A percentile compares a stretch with the other conserved stretches of the same genome.
Conservation (phyloP, 2,113 vertebrate genomes). For the Dicerorhinus sumatrensis region DNA sequence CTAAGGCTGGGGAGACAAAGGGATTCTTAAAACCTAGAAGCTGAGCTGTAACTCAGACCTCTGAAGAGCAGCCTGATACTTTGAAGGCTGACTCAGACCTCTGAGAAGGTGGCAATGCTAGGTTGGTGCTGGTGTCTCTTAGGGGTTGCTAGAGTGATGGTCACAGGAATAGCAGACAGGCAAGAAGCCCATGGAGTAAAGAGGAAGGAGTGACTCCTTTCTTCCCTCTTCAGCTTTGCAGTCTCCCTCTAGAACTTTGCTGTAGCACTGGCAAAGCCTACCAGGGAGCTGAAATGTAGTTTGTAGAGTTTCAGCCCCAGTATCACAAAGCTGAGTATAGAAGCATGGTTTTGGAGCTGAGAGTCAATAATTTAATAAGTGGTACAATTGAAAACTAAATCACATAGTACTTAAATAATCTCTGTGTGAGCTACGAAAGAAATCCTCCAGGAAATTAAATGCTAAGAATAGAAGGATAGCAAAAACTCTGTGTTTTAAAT, state of each 20-base stretch:
- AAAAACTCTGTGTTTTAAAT: not conserved
- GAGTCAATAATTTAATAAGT: not conserved
- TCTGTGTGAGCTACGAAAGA: not conserved
- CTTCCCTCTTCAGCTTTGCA: not conserved
- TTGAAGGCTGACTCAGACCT: not conserved
- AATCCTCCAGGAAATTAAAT: not conserved
- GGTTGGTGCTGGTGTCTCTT: not conserved
- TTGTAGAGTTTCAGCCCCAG: not conserved
- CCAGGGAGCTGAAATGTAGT: not conserved
- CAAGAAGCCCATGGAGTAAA: not conserved
- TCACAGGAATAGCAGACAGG: not conserved
- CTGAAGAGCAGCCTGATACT: not conserved
- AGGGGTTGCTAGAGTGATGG: not conserved
- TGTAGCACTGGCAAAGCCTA: not conserved
- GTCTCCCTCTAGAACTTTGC: not conserved
- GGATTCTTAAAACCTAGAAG: not conserved
- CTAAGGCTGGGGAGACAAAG: not conserved
- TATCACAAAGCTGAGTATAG: not conserved
- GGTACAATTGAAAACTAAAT: not conserved
- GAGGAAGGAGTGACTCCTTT: not conserved
- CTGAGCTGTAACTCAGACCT: not conserved
- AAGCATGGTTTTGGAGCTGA: not conserved
- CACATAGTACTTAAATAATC: not conserved
- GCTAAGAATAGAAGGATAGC: not conserved
- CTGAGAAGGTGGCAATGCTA: not conserved